Evolutionary conservation across 1,140 invertebrate genomes (phyloP).

Genomic region (Neuroterus valhalla): DNA sequence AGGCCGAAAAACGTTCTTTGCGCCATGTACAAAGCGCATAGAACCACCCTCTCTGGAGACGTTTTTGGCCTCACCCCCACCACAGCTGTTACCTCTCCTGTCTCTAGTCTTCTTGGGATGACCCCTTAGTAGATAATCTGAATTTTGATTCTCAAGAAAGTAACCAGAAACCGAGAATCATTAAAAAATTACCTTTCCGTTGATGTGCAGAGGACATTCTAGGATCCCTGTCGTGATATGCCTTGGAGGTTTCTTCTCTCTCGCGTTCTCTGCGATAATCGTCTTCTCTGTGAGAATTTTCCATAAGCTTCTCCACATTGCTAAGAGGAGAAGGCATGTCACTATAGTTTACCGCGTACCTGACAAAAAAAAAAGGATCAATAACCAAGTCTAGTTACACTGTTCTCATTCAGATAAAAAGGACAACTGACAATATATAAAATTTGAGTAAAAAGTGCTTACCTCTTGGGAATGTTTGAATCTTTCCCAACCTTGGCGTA

Average conservation of each 20-base stretch:
- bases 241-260: conserved; percentile 67
- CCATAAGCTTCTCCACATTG: conserved; percentile 71
- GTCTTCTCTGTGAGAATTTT: conserved; percentile 68
- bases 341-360: conserved; percentile 74
- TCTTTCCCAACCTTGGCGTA: conserved; percentile 87
- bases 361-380: conserved; percentile 68
- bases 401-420: too few species aligned
- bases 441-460: conserved; percentile 42
- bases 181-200: conserved; percentile 66
- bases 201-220: conserved; percentile 63
- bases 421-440: too few species aligned
- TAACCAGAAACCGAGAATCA: not conserved
- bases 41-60: too few species aligned
- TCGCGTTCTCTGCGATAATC: conserved; percentile 70
- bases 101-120: too few species aligned
- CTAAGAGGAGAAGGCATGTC: conserved; percentile 74
- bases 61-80: too few species aligned
- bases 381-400: too few species aligned
- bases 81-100: too few species aligned
- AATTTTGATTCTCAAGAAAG: too few species aligned
- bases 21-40: too few species aligned
- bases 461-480: conserved; percentile 74
- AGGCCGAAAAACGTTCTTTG: too few species aligned
- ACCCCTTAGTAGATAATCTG: too few species aligned
- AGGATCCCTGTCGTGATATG: conserved; percentile 71